phyloP scores from a whole-genome alignment of 2,888 invertebrate species.

The Tetramorium bicarinatum region DNA sequence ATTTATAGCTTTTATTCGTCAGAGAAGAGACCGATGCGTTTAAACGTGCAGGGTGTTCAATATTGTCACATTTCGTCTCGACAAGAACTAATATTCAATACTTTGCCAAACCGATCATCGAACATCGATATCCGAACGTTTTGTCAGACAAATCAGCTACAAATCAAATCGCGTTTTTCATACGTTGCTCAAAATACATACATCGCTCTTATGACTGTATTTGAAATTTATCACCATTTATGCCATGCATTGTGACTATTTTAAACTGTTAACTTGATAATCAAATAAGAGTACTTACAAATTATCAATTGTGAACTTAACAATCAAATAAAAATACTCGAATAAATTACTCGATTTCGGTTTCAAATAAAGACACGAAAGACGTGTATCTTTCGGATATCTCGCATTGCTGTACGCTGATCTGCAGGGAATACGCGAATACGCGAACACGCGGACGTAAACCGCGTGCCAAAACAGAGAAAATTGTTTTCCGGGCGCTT shows the following conservation, averaged over 20 bases:
- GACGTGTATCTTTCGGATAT: background rate
- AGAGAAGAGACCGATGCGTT: slow-evolving; percentile 14
- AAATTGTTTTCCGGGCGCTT: background rate
- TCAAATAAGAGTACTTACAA: no score
- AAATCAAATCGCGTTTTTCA: slow-evolving; percentile 5
- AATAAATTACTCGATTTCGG: background rate
- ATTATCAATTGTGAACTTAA: no score
- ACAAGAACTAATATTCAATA: slow-evolving; percentile 33
- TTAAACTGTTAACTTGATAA: background rate
- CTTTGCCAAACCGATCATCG: slow-evolving; percentile 33
- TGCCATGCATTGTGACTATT: background rate
- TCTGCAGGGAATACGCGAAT: background rate
- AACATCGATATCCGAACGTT: slow-evolving; percentile 15
- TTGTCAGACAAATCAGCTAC: slow-evolving; percentile 29
- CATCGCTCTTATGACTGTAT: background rate
- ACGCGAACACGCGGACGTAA: background rate
- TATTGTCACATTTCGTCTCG: slow-evolving; percentile 20
- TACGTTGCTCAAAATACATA: slow-evolving; percentile 10
- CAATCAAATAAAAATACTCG: no score
- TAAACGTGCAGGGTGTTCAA: slow-evolving; percentile 4
- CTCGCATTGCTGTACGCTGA: background rate
- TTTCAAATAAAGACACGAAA: background rate
- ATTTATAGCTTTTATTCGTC: slow-evolving; percentile 42
- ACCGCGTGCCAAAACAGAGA: background rate
- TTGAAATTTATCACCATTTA: slow-evolving; percentile 6